A percentile compares a stretch with the other conserved stretches of the same genome.
Conservation (phyloP, 2,113 vertebrate genomes). For the Nibea coibor region DNA sequence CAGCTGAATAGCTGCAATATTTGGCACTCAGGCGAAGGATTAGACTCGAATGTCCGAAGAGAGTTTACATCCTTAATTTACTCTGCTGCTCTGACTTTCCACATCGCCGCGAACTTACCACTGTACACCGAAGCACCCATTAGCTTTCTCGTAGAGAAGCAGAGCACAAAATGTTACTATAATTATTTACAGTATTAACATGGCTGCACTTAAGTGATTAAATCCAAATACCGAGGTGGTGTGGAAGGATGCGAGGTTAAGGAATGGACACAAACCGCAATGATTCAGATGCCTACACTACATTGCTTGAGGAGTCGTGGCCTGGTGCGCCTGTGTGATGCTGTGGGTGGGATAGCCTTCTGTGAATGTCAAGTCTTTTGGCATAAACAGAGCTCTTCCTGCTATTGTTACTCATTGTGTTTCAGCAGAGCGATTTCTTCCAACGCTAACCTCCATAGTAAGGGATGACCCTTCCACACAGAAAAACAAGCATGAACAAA, state of each 20-base stretch:
- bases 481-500: too few species aligned
- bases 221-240: neutral
- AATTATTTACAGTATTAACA: neutral
- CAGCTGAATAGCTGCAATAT: neutral
- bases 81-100: neutral
- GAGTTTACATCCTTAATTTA: neutral
- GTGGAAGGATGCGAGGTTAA: neutral
- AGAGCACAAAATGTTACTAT: neutral
- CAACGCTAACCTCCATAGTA: neutral
- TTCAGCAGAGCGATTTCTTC: conserved; percentile 10
- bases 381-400: conserved; percentile 64
- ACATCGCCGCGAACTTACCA: neutral
- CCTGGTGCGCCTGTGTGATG: neutral
- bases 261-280: neutral
- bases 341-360: conserved; percentile 9
- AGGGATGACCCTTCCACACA: neutral
- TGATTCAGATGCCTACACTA: neutral
- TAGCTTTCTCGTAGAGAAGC: accelerated
- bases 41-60: neutral
- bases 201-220: neutral
- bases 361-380: conserved; percentile 33
- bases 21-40: neutral
- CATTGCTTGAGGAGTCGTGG: neutral
- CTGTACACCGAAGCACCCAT: neutral
- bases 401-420: conserved; percentile 56